Evolutionary conservation across 2,888 invertebrate genomes (phyloP), one percentile per base, ranked within the genome.

Genomic region (Amorpha juglandis): DNA sequence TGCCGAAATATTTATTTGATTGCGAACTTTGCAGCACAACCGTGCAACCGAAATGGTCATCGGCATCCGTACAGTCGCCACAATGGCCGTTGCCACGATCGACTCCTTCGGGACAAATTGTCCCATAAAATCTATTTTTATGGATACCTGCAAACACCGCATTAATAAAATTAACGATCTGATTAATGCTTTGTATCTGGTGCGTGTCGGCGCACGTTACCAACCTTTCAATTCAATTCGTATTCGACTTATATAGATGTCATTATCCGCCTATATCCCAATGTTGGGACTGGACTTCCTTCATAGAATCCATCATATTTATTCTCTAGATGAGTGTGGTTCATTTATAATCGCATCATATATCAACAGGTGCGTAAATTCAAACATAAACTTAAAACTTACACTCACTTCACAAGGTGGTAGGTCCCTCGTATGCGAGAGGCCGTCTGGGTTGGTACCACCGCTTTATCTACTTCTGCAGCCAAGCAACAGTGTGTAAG

Each of bases 1-100:
- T 93, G 92, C 92, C 93, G 91, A 93, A 93, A 92, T 93, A 93
- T 93, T 93, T 93, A 93, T 93, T 93, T 93, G 93, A 93, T 93
- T 92, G 92, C 91, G 78, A 88, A 89, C 83, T 87, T 86, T 88
- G 90, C 89, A 88, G 87, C 91, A 87, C 85, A 86, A 87, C 83
- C 85, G 86, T 86, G 90, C 88, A 88, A 90, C 92, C 87, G 91
- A 91, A 92, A 92, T 92, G 92, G 92, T 91, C 92, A 92, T 90
- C 89, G 92, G 92, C 87, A 91, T 92, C 85, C 84, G 84, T 76
- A 77, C 81, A 71, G 78, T 80, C 78, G 78, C 83, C 84, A 91
- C 89, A 90, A 90, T 90, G 86, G 87, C 80, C 76, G 76, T 80
- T 76, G 81, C 78, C 79, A 80, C 78, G 75, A 74, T 73, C 75